These are phyloP conservation scores for Diachrysia chrysitis DNA, from an alignment of 2,888 invertebrate genomes.

Conservation along the genomic window DNA sequence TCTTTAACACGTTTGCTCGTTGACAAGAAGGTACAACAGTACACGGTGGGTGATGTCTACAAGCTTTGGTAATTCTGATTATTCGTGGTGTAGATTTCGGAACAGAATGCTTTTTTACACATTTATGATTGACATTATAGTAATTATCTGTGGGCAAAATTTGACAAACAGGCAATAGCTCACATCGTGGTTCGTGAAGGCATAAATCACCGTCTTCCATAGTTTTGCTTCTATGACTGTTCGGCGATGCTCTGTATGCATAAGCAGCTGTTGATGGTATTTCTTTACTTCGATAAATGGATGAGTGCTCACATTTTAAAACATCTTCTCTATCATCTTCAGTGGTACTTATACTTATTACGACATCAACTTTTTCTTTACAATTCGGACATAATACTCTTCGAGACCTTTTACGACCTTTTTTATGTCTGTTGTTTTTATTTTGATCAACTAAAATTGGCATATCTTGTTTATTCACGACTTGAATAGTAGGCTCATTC, in stretches of 20 bases:
- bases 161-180: constrained; percentile 79
- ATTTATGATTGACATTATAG: constrained; percentile 61
- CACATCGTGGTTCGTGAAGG: constrained; percentile 76
- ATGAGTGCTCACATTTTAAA: constrained; percentile 61
- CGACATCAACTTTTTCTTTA: constrained; percentile 74
- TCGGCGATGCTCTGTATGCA: constrained; percentile 59
- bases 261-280: constrained; percentile 59
- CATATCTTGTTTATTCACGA: constrained; percentile 46
- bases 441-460: constrained; percentile 40
- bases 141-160: constrained; percentile 72
- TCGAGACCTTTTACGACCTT: constrained; percentile 62
- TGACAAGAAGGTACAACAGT: constrained; percentile 84
- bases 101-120: constrained; percentile 56
- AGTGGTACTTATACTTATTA: constrained; percentile 63
- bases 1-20: constrained; percentile 76
- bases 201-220: constrained; percentile 68
- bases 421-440: constrained; percentile 43
- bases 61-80: constrained; percentile 82
- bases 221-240: constrained; percentile 48
- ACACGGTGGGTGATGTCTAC: constrained; percentile 84
- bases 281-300: constrained; percentile 61
- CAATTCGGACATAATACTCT: constrained; percentile 79
- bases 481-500: constrained; percentile 44
- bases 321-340: constrained; percentile 69
- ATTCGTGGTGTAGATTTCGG: constrained; percentile 68